phyloP scores from a whole-genome alignment of 2,888 invertebrate genomes.

The Lasioglossum leucozonium region DNA sequence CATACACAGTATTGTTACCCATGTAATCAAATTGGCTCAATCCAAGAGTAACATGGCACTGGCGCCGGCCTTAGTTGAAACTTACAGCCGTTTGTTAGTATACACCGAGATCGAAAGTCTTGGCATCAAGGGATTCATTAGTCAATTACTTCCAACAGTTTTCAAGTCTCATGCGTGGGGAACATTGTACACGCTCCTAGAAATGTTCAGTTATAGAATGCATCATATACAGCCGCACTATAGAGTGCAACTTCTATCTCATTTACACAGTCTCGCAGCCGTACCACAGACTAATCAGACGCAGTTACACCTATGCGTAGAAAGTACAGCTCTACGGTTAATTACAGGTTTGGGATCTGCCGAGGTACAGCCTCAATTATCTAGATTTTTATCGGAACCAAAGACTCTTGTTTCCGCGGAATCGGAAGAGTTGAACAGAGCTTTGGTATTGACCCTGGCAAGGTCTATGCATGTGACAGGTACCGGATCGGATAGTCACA shows the following conservation, averaged over 20 bases:
- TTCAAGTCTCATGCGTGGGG: slow-evolving; percentile 97
- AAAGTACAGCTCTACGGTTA: slow-evolving; percentile 94
- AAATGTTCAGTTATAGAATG: slow-evolving; percentile 98
- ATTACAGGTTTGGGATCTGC: slow-evolving; percentile 96
- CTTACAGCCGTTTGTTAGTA: slow-evolving; percentile 95
- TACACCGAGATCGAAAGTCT: slow-evolving; percentile 98
- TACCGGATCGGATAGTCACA: slow-evolving; percentile 86
- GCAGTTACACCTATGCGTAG: slow-evolving; percentile 96
- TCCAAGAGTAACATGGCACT: slow-evolving; percentile 93
- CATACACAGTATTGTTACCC: slow-evolving; percentile 93
- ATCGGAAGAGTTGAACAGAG: slow-evolving; percentile 97
- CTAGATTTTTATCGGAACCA: slow-evolving; percentile 95
- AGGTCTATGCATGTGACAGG: slow-evolving; percentile 97
- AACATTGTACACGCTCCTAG: slow-evolving; percentile 96
- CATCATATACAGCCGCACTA: slow-evolving; percentile 99
- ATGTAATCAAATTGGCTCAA: slow-evolving; percentile 95
- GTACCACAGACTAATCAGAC: slow-evolving; percentile 98
- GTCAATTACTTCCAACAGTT: slow-evolving; percentile 95
- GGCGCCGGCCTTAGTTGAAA: slow-evolving; percentile 97
- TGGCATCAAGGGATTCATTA: slow-evolving; percentile 98
- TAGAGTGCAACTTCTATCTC: slow-evolving; percentile 95
- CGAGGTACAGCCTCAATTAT: slow-evolving; percentile 97
- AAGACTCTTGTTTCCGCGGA: slow-evolving; percentile 96
- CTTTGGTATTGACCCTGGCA: slow-evolving; percentile 96
- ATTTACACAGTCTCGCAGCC: slow-evolving; percentile 95